phyloP scores from a whole-genome alignment of 2,797 vertebrate species.

The Peromyscus nudipes region DNA sequence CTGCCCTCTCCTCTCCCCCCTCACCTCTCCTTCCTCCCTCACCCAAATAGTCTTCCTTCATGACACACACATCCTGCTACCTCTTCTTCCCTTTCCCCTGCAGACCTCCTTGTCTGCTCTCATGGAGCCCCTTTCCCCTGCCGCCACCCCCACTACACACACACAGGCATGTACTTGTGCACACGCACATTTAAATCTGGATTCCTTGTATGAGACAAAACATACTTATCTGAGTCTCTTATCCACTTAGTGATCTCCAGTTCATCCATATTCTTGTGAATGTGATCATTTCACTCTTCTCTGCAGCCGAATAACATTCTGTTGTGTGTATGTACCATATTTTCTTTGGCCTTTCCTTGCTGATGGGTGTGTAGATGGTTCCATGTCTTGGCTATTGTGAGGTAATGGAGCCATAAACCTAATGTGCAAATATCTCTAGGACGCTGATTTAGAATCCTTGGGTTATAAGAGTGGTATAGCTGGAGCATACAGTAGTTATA shows the following conservation, averaged over 20 bases:
- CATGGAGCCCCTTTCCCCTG: not conserved
- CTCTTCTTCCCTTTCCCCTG: not conserved
- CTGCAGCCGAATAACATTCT: not conserved
- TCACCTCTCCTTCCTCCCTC: not conserved
- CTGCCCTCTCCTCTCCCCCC: not conserved
- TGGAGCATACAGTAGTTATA: not conserved
- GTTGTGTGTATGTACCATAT: not conserved
- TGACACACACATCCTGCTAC: not conserved
- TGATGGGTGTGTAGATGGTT: not conserved
- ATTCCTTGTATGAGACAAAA: not conserved
- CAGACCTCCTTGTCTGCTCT: not conserved
- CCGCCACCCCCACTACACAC: not conserved
- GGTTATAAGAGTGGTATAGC: not conserved
- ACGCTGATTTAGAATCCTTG: fast-evolving
- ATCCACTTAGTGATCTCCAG: not conserved
- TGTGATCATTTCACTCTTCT: not conserved
- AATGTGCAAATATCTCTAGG: not conserved
- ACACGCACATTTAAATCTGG: not conserved
- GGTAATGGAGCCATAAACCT: not conserved
- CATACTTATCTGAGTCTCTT: not conserved
- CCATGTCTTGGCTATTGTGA: not conserved
- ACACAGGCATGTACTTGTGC: not conserved
- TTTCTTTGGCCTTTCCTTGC: not conserved
- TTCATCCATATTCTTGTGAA: not conserved
- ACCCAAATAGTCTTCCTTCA: not conserved